Evolutionary conservation across 2,888 invertebrate genomes (phyloP).

Genomic region (Bugulina stolonifera): DNA sequence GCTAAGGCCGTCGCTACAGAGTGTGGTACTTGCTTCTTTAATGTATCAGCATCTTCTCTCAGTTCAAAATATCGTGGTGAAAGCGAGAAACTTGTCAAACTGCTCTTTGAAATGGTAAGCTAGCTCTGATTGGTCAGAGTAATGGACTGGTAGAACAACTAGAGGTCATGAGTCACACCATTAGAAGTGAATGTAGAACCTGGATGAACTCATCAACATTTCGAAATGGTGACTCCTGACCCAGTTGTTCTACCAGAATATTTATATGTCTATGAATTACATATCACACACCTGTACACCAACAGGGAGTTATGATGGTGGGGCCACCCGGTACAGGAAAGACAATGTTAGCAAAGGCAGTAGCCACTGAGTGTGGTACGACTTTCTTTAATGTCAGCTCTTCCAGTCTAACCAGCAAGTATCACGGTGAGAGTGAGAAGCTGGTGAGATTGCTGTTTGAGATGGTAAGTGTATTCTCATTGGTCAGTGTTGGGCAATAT

Average conservation of each 20-base stretch:
- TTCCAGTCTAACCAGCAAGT: slow-evolving; percentile 88
- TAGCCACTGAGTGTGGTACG: slow-evolving; percentile 52
- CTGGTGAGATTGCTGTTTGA: slow-evolving; percentile 87
- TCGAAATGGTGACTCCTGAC: too few species aligned
- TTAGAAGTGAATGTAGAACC: too few species aligned
- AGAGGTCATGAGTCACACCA: too few species aligned
- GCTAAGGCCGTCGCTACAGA: slow-evolving; percentile 58
- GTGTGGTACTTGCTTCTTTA: slow-evolving; percentile 57
- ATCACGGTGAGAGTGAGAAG: slow-evolving; percentile 92
- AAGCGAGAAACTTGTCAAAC: slow-evolving; percentile 91
- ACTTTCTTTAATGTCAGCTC: slow-evolving; percentile 71
- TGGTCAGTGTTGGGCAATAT: too few species aligned
- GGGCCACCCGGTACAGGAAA: slow-evolving; percentile 38
- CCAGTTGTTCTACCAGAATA: background rate
- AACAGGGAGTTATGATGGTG: slow-evolving; percentile 25
- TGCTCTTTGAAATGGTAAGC: slow-evolving; percentile 90
- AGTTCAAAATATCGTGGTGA: slow-evolving; percentile 99
- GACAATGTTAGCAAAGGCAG: slow-evolving; percentile 50
- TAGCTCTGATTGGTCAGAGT: background rate
- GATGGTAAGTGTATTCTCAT: slow-evolving; percentile 82
- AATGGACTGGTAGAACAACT: background rate
- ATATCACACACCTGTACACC: too few species aligned
- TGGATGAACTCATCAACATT: too few species aligned
- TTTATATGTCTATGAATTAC: background rate
- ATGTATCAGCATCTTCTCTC: slow-evolving; percentile 90